A percentile compares a stretch with the other conserved stretches of the same genome.
Evolutionary conservation across 1,140 invertebrate species (phyloP).

Genomic region (Harpegnathos saltator): DNA sequence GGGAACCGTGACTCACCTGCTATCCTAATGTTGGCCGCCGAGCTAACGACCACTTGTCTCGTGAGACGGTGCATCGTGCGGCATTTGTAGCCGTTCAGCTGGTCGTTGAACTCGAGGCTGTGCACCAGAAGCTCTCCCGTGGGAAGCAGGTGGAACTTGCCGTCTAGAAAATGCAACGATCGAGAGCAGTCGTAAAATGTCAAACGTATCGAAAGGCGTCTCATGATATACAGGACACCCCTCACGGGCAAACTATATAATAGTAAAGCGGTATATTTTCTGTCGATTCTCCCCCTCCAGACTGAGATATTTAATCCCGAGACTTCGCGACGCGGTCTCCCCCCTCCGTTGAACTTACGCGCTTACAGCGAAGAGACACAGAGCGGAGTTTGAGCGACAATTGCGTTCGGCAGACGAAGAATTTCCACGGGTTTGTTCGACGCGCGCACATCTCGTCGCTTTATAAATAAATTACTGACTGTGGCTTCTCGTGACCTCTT

Average conservation of each 20-base stretch:
- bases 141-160: slow-evolving; percentile 92
- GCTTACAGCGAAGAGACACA: neutral
- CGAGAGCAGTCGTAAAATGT: slow-evolving; percentile 43
- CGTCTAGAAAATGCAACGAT: slow-evolving; percentile 87
- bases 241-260: neutral
- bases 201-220: slow-evolving; percentile 39
- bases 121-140: slow-evolving; percentile 93
- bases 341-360: neutral
- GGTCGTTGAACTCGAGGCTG: slow-evolving; percentile 91
- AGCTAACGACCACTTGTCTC: slow-evolving; percentile 90
- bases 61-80: slow-evolving; percentile 92
- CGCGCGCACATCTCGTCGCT: neutral
- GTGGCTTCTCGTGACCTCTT: neutral
- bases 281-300: neutral
- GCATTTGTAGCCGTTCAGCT: slow-evolving; percentile 91
- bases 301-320: slow-evolving; percentile 8
- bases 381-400: too few relatives aligned
- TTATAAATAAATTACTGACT: neutral
- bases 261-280: slow-evolving; percentile 12
- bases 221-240: neutral
- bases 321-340: neutral
- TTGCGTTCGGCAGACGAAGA: neutral
- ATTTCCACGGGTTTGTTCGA: neutral
- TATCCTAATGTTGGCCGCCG: slow-evolving; percentile 90
- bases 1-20: slow-evolving; percentile 86